Conservation (phyloP, 2,888 invertebrate species). For the Megalurothrips usitatus region DNA sequence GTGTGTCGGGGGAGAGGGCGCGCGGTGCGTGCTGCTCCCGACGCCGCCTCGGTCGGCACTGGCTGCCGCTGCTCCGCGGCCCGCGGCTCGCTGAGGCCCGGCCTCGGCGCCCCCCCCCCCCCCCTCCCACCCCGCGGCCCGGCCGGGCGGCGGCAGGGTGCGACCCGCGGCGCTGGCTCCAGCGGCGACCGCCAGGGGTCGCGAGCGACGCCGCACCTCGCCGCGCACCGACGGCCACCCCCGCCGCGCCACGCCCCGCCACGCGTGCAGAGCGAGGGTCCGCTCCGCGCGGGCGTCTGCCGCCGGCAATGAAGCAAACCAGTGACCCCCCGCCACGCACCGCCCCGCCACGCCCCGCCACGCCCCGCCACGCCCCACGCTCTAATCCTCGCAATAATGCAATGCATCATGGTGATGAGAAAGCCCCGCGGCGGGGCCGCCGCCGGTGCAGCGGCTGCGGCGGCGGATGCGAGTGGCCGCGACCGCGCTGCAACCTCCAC, state of each 20-base stretch:
- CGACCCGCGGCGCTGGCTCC: not conserved
- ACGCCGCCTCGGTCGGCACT: slow-evolving; percentile 14
- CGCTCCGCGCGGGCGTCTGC: not conserved
- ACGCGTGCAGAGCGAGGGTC: not conserved
- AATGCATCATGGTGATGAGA: not conserved
- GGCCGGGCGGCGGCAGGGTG: not conserved
- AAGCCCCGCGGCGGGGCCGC: not conserved
- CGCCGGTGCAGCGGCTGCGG: too few relatives aligned
- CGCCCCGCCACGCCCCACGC: not conserved
- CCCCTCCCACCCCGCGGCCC: not conserved
- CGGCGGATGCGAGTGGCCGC: too few relatives aligned
- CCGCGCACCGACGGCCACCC: not conserved
- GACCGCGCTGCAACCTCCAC: too few relatives aligned
- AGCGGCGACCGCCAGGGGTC: slow-evolving; percentile 8
- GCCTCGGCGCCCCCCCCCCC: not conserved
- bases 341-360: not conserved
- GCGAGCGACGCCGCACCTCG: not conserved
- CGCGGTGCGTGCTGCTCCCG: not conserved
- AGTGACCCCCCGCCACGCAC: not conserved
- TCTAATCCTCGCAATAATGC: not conserved
- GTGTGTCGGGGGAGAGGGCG: too few relatives aligned
- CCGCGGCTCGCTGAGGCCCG: not conserved
- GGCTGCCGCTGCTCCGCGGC: not conserved
- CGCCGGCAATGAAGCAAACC: not conserved
- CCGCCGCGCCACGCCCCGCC: not conserved